Percentiles rank a stretch among this genome's conserved stretches.
phyloP scores from a whole-genome alignment of 2,797 vertebrate species.

The Anas flavirostris region DNA sequence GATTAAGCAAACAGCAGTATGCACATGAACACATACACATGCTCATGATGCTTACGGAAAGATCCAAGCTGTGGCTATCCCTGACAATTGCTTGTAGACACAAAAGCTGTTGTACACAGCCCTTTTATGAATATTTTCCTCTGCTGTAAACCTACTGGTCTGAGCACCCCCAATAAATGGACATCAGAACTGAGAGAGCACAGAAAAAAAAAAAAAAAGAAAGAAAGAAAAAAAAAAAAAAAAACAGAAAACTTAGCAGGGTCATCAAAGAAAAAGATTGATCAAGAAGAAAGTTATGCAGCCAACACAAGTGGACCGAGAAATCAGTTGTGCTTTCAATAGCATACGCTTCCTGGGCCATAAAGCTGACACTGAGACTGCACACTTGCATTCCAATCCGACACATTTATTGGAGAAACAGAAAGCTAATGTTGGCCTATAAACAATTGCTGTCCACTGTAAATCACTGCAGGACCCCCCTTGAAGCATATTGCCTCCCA shows the following conservation, averaged over 20 bases:
- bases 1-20: not conserved
- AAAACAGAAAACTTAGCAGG: not conserved
- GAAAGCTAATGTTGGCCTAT: constrained; percentile 51
- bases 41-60: not conserved
- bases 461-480: constrained; percentile 57
- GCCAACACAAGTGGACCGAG: not conserved
- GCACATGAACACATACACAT: not conserved
- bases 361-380: constrained; percentile 48
- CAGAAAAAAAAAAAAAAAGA: not conserved
- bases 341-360: not conserved
- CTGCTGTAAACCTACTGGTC: not conserved
- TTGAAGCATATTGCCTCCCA: not conserved
- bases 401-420: constrained; percentile 58
- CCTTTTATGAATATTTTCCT: not conserved
- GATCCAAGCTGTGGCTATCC: not conserved
- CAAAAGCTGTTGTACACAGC: not conserved
- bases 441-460: constrained; percentile 19
- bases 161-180: not conserved
- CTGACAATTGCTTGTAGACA: not conserved
- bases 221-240: not conserved
- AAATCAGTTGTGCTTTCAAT: not conserved
- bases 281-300: constrained; percentile 13
- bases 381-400: constrained; percentile 27
- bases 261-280: not conserved
- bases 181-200: not conserved